Evolutionary conservation across 2,888 invertebrate species (phyloP), one percentile per base, ranked within the genome.

Genomic region (Calliopum simillimum): DNA sequence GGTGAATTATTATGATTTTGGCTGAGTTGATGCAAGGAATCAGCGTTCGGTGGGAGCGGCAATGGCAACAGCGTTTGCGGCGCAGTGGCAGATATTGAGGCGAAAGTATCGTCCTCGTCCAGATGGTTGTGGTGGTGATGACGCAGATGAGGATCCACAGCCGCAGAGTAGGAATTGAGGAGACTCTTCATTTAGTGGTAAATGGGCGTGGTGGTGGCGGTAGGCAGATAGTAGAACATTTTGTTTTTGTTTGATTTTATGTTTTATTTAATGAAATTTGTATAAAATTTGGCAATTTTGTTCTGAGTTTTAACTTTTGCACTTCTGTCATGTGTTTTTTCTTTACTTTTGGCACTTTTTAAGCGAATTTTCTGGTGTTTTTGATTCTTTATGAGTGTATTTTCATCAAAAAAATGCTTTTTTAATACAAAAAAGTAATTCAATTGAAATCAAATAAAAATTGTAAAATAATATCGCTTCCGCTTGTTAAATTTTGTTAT

Each of bases 101-200:
- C 67, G 41, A 59, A 67, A 33, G 59, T 67, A 21, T 67, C 67
- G 65, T 65, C 65, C 11, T 67, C 67, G 53, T 65, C 65, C 21
- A 56, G 23, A 23, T 53, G 21, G 56, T 66, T 25, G 55, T 46
- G 65, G 47, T 67, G 67, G 33, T 33, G 33, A 33, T 33, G 33
- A 8, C 8, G 33, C 33, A 33, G 33, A 33, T 33, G 33, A 33
- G 33, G 33, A 81, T 79, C 79, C 79, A 80, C 69, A 70, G 72
- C 56, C 67, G 78, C 78, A 74, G 77, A 63, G 73, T 76, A 76
- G 74, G 76, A 77, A 78, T 72, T 77, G 44, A 70, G 33, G 33
- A 33, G 74, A 71, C 74, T 73, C 71, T 74, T 74, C 75, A 75
- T 75, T 75, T 75, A 75, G 73, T 74, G 65, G 25, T 33, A 8